A percentile compares a stretch with the other conserved stretches of the same genome.
phyloP scores from a whole-genome alignment of 1,140 invertebrate species.

The Lepidurus arcticus region DNA sequence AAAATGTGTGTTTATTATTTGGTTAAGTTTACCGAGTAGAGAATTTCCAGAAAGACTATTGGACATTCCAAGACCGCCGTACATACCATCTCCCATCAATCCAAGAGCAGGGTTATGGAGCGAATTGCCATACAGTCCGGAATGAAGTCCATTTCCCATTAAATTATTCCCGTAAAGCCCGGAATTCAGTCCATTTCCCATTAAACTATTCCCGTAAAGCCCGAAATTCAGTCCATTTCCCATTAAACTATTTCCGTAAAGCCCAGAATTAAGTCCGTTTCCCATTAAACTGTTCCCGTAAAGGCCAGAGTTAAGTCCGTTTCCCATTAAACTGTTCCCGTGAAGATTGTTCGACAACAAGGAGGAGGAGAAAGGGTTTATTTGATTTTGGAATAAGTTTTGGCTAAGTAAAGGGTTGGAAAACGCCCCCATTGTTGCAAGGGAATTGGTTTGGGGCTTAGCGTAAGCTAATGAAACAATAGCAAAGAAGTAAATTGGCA shows the following conservation, averaged over 20 bases:
- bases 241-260: background rate
- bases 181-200: background rate
- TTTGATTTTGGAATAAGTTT: background rate
- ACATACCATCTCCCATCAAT: background rate
- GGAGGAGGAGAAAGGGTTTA: background rate
- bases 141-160: background rate
- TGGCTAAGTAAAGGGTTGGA: background rate
- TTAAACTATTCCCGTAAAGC: background rate
- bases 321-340: background rate
- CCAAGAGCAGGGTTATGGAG: background rate
- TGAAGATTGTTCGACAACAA: background rate
- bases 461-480: background rate
- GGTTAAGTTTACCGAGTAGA: background rate
- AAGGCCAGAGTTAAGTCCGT: background rate
- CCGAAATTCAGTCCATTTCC: background rate
- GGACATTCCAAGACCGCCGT: background rate
- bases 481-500: background rate
- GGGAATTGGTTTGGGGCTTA: background rate
- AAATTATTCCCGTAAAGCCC: background rate
- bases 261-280: background rate
- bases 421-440: background rate
- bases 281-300: background rate
- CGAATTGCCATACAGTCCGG: background rate
- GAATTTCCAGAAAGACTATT: background rate
- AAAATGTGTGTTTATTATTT: background rate